A percentile compares a stretch with the other conserved stretches of the same genome.
These are phyloP conservation scores for Echinops telfairi DNA, from an alignment of 2,113 vertebrate species.

Conservation along the genomic window DNA sequence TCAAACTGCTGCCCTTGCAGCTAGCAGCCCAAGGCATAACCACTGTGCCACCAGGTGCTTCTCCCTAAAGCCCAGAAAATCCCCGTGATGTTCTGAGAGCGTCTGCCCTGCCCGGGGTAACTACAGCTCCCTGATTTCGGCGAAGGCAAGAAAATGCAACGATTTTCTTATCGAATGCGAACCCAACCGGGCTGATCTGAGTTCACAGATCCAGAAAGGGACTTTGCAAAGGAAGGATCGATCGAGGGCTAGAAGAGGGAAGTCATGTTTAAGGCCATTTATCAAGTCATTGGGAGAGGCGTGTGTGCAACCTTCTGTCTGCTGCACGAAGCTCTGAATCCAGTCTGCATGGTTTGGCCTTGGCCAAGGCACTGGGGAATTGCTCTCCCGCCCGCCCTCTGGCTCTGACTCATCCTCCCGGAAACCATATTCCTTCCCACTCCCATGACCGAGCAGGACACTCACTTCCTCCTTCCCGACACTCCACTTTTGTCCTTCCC, in stretches of 20 bases:
- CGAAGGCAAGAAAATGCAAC: not conserved
- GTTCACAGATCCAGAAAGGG: not conserved
- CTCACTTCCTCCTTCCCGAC: not conserved
- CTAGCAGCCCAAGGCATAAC: too few species aligned
- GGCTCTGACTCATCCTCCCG: not conserved
- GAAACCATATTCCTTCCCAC: not conserved
- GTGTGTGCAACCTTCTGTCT: not conserved
- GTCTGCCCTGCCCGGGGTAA: not conserved
- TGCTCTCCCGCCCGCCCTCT: not conserved
- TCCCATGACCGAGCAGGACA: not conserved
- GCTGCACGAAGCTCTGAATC: not conserved
- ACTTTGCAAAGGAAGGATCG: constrained; percentile 5
- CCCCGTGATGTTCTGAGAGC: not conserved
- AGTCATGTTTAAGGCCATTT: not conserved
- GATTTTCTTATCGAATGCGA: not conserved
- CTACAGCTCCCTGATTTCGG: not conserved
- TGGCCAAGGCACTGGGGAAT: not conserved
- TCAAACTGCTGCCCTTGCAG: too few species aligned
- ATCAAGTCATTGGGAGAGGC: not conserved
- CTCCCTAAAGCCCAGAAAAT: constrained; percentile 12
- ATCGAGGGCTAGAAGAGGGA: constrained; percentile 16
- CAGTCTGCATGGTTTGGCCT: not conserved
- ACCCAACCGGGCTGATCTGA: not conserved
- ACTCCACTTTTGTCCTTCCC: not conserved
- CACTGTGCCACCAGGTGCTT: not conserved